Evolutionary conservation across 2,797 vertebrate species (phyloP), one percentile per base, ranked within the genome.

Genomic region (Sebastes trivittatus): DNA sequence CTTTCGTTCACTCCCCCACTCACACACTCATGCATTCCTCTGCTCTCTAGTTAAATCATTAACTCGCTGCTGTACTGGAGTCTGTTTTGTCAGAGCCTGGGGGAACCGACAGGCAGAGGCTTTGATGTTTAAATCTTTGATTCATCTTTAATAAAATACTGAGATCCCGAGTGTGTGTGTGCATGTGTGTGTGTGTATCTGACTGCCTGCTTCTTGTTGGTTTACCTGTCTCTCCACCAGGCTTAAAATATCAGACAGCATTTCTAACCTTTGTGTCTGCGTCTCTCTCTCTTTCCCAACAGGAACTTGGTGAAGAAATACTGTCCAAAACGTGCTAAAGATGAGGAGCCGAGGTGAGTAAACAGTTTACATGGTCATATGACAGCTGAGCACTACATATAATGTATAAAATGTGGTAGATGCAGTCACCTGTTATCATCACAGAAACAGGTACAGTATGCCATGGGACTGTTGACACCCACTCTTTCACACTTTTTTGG

Each of bases 231-330:
- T 82, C 13, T 36, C 22, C 64, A 23, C 30, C 11, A 34, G 36
- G 69, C 42, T 83, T 72, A 55, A 78, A 82, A 81, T 78, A 69
- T 55, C 69, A 74, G 58, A 77, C 66, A 25, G 52, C 72, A 68
- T 34, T 80, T 81, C 38, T 52, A 84, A 83, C 67, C 38, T 75
- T 29, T 36, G 46, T n/a, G 22, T 74, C 46, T 73, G 29, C 34
- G 46, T 52, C 46, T 52, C 46, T 22, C 76, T 82, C 22, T 77
- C 60, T 81, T 46, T 14, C 70, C 38, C 11, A 11, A 60, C 91
- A 99, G 98, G 94, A 98, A 96, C 94, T 91, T 99, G 94, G 98
- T 99, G 73, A 99, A 99, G 95, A 99, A 99, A 91, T 99, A 98
- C 74, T 98, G 97, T 92, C 98, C 97, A 16, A 99, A 99, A 82